These are phyloP conservation scores for Sarcophaga subvicina DNA, from an alignment of 2,888 invertebrate species.

Conservation along the genomic window DNA sequence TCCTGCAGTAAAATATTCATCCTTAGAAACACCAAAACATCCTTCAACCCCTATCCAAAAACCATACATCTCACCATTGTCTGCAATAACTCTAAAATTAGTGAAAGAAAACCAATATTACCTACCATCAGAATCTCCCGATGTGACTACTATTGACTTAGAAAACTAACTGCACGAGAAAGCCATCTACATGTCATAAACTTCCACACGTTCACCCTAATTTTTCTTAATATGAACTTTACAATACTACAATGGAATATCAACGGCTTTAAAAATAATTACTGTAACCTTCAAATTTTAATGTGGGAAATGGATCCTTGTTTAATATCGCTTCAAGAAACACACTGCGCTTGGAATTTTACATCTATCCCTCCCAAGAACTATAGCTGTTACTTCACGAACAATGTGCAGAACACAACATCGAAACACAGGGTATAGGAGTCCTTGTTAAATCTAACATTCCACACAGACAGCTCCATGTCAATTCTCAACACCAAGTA, in stretches of 20 bases:
- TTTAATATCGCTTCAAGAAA: slow-evolving; percentile 23
- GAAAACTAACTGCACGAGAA: no score
- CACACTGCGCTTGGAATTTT: background rate
- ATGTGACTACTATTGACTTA: no score
- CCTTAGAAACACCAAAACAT: no score
- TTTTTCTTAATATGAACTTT: slow-evolving; percentile 1
- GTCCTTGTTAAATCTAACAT: slow-evolving; percentile 36
- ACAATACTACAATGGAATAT: slow-evolving; percentile 20
- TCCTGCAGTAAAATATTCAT: no score
- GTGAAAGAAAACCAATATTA: no score
- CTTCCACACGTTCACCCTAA: no score
- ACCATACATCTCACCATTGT: no score
- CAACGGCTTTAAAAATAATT: slow-evolving; percentile 22
- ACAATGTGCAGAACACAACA: slow-evolving; percentile 19
- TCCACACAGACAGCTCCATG: slow-evolving; percentile 11
- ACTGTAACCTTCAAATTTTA: slow-evolving; percentile 1
- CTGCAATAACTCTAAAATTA: no score
- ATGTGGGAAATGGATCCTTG: slow-evolving; percentile 11
- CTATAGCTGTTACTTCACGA: background rate
- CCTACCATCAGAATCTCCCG: no score
- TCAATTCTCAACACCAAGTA: background rate
- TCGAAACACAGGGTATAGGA: slow-evolving; percentile 28
- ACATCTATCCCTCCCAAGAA: background rate
- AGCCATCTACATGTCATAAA: no score
- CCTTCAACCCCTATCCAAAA: no score